These are phyloP conservation scores for Nemoura dubitans DNA, from an alignment of 2,888 invertebrate species.

Conservation along the genomic window DNA sequence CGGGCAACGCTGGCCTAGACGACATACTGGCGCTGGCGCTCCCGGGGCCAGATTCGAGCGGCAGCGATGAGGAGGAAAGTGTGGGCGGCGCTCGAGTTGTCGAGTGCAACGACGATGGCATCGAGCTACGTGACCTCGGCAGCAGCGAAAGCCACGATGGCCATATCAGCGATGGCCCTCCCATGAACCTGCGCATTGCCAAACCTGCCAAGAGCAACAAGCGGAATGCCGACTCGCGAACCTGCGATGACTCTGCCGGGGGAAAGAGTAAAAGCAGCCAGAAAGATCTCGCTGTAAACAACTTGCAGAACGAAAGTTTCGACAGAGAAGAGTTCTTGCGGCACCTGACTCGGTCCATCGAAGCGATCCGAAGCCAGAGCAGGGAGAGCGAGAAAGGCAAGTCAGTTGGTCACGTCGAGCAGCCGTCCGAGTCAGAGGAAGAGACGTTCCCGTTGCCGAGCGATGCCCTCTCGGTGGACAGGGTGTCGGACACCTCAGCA, in stretches of 20 bases:
- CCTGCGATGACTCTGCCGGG: neutral
- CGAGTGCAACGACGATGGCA: neutral
- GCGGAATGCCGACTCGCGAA: neutral
- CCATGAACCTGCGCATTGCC: neutral
- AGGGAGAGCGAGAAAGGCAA: constrained; percentile 23
- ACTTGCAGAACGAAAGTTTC: constrained; percentile 14
- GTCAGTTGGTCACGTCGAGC: constrained; percentile 31
- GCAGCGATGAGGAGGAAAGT: constrained; percentile 45
- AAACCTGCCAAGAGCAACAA: neutral
- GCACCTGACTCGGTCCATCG: neutral
- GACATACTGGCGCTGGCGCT: constrained; percentile 53
- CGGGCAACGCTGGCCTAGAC: constrained; percentile 64
- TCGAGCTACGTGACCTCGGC: neutral
- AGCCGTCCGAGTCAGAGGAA: constrained; percentile 42
- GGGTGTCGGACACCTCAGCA: constrained; percentile 38
- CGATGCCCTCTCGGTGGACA: neutral
- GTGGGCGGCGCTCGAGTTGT: constrained; percentile 22
- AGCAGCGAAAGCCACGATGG: constrained; percentile 22
- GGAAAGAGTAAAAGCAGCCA: constrained; percentile 13
- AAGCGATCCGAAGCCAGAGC: constrained; percentile 9
- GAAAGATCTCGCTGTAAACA: neutral
- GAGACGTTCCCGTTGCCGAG: constrained; percentile 24
- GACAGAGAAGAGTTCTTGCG: constrained; percentile 16
- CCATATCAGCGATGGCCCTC: constrained; percentile 22
- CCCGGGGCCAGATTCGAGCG: constrained; percentile 44